Evolutionary conservation across 2,797 vertebrate species (phyloP).

Genomic region (Thripadectes ignobilis): DNA sequence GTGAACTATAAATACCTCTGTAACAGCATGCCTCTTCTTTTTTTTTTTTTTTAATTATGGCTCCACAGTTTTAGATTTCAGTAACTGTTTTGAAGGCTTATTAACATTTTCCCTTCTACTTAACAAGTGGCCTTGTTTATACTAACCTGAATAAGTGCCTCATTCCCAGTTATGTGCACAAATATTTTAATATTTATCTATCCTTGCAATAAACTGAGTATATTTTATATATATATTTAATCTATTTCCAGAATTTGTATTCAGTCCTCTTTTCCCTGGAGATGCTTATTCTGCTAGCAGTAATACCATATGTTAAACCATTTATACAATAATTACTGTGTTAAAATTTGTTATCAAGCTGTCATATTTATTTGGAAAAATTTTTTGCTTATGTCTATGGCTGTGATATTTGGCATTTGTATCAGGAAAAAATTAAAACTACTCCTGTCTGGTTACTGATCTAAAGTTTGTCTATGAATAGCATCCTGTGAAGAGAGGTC

Average conservation of each 20-base stretch:
- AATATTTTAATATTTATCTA: conserved; percentile 64
- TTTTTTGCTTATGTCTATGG: background rate
- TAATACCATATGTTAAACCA: conserved; percentile 49
- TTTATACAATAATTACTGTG: conserved; percentile 8
- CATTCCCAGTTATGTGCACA: conserved; percentile 17
- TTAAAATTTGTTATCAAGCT: conserved; percentile 35
- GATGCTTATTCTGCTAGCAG: conserved; percentile 77
- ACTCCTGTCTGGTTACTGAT: conserved; percentile 2
- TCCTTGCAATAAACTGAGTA: conserved; percentile 62
- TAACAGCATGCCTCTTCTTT: background rate
- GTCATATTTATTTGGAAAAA: conserved; percentile 49
- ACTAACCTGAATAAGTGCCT: conserved; percentile 61
- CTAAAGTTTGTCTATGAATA: background rate
- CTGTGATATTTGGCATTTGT: conserved; percentile 44
- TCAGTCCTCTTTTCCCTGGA: conserved; percentile 59
- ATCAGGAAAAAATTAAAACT: conserved; percentile 40
- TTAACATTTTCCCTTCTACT: conserved; percentile 39
- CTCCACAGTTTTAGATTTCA: conserved; percentile 45
- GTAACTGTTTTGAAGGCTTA: conserved; percentile 19
- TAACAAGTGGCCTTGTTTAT: conserved; percentile 32
- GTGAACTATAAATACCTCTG: background rate
- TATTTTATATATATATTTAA: conserved; percentile 71
- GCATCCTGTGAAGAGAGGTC: conserved; percentile 67
- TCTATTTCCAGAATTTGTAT: conserved; percentile 64
- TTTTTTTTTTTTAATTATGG: background rate